Evolutionary conservation across 2,797 vertebrate genomes (phyloP).

Genomic region (Notolabrus celidotus): DNA sequence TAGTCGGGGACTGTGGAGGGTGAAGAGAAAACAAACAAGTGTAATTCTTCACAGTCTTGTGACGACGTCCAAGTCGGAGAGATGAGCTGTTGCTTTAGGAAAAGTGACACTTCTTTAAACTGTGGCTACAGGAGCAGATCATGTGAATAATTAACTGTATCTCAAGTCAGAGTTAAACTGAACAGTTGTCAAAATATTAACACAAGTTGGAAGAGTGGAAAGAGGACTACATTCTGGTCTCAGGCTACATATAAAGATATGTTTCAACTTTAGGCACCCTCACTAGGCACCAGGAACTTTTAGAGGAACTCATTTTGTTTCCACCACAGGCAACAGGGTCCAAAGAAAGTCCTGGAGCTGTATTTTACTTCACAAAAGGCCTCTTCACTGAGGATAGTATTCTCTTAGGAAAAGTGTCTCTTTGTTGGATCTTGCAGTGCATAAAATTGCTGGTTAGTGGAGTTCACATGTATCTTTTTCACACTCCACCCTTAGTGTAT

Average conservation of each 20-base stretch:
- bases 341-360: too few species aligned
- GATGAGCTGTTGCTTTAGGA: constrained; percentile 34
- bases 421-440: too few species aligned
- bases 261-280: not conserved
- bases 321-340: not conserved
- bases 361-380: too few species aligned
- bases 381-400: too few species aligned
- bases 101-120: constrained; percentile 37
- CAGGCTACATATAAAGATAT: too few species aligned
- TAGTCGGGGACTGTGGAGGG: constrained; percentile 64
- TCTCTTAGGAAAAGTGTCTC: too few species aligned
- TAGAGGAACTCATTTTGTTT: not conserved
- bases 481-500: too few species aligned
- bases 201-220: not conserved
- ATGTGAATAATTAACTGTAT: constrained; percentile 29
- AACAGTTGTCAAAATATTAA: constrained; percentile 18
- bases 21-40: constrained; percentile 60
- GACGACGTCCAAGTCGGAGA: constrained; percentile 35
- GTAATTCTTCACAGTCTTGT: constrained; percentile 57
- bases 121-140: constrained; percentile 35
- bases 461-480: too few species aligned
- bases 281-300: not conserved
- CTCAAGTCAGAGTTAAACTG: not conserved
- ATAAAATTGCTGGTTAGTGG: too few species aligned
- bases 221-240: not conserved